Conservation (phyloP, 1,140 invertebrate species). For the Diploscapter pachys region DNA sequence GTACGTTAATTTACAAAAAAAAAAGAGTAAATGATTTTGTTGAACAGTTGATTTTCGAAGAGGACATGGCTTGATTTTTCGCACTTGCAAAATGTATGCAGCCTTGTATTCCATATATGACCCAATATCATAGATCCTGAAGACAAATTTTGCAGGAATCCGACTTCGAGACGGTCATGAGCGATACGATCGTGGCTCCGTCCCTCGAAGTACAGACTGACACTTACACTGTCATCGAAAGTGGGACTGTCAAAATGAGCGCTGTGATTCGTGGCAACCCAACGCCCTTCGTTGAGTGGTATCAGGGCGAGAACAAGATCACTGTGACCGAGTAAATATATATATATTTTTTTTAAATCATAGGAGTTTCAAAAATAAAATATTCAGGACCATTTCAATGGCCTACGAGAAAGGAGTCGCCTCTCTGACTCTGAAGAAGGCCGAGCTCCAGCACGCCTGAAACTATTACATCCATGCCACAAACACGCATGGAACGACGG, state of each 20-base stretch:
- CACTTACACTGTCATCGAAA: slow-evolving; percentile 34
- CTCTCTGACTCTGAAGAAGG: slow-evolving; percentile 37
- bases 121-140: neutral
- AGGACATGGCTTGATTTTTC: slow-evolving; percentile 17
- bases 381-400: slow-evolving; percentile 29
- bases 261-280: slow-evolving; percentile 40
- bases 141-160: slow-evolving; percentile 13
- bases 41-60: slow-evolving; percentile 27
- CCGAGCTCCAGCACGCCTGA: slow-evolving; percentile 34
- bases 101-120: neutral
- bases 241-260: slow-evolving; percentile 41
- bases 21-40: too few species aligned
- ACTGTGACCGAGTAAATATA: slow-evolving; percentile 34
- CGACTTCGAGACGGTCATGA: slow-evolving; percentile 20
- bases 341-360: neutral
- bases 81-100: too few species aligned
- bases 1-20: too few species aligned
- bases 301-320: slow-evolving; percentile 32
- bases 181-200: slow-evolving; percentile 31
- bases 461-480: slow-evolving; percentile 39
- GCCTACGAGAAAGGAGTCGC: slow-evolving; percentile 24
- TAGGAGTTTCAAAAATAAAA: neutral
- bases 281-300: slow-evolving; percentile 42
- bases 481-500: slow-evolving; percentile 42
- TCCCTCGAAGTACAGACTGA: slow-evolving; percentile 42